phyloP scores from a whole-genome alignment of 1,140 invertebrate genomes.

The Psix sp. region DNA sequence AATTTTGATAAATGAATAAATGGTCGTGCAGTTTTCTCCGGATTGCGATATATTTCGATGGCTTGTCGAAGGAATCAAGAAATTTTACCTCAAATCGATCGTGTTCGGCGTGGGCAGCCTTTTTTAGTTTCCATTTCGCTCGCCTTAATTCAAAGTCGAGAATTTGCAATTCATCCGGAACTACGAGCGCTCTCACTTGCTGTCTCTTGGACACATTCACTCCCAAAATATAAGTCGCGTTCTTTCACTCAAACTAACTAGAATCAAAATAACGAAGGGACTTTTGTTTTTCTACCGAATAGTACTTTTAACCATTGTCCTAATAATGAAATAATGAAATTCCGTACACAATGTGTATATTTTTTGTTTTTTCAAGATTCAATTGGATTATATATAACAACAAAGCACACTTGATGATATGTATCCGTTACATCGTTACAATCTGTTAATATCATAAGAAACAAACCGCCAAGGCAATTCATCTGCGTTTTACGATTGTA shows the following conservation, averaged over 20 bases:
- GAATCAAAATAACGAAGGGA: constrained; percentile 8
- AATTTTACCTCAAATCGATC: constrained; percentile 53
- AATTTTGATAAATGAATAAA: constrained; percentile 34
- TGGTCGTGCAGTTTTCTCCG: constrained; percentile 52
- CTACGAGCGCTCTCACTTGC: not conserved
- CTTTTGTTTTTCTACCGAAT: too few relatives aligned
- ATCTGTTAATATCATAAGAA: constrained; percentile 40
- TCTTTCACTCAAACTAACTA: constrained; percentile 9
- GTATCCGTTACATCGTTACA: constrained; percentile 63
- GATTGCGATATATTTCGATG: constrained; percentile 45
- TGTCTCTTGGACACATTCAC: constrained; percentile 8
- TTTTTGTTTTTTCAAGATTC: constrained; percentile 28
- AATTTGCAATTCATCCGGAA: constrained; percentile 8
- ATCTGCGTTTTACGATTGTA: constrained; percentile 19
- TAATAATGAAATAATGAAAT: too few relatives aligned
- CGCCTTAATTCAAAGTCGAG: constrained; percentile 1
- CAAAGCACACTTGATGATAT: constrained; percentile 72
- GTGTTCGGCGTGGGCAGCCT: constrained; percentile 53
- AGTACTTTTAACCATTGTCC: too few relatives aligned
- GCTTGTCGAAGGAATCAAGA: constrained; percentile 47
- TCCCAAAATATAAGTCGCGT: constrained; percentile 10
- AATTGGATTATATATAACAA: constrained; percentile 44
- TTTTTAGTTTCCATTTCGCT: constrained; percentile 39
- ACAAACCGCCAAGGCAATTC: constrained; percentile 19
- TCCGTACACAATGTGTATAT: constrained; percentile 34